A percentile compares a stretch with the other conserved stretches of the same genome.
Evolutionary conservation across 2,113 vertebrate genomes (phyloP).

Genomic region (Panthera leo): DNA sequence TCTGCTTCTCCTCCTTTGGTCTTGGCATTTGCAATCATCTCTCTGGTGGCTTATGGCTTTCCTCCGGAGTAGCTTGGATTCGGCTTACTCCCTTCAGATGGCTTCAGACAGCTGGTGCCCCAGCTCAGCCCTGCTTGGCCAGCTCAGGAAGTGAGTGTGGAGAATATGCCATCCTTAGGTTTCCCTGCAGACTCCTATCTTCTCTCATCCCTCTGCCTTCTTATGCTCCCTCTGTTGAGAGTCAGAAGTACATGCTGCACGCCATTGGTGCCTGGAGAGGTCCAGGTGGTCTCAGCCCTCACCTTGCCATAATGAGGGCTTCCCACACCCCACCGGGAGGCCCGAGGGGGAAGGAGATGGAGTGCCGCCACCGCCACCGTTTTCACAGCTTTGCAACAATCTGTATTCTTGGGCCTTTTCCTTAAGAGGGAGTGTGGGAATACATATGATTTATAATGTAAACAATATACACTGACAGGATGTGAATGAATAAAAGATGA

Average conservation of each 20-base stretch:
- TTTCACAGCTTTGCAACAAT: slow-evolving; percentile 48
- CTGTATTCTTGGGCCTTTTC: slow-evolving; percentile 65
- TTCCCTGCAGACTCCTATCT: not conserved
- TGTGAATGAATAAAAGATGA: slow-evolving; percentile 75
- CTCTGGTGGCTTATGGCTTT: not conserved
- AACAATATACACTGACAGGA: slow-evolving; percentile 72
- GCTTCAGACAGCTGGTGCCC: not conserved
- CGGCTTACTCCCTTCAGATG: not conserved
- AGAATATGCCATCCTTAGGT: not conserved
- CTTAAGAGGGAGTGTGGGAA: slow-evolving; percentile 59
- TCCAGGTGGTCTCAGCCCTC: not conserved
- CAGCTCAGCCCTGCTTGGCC: not conserved
- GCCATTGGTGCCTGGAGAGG: not conserved
- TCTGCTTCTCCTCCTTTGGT: not conserved
- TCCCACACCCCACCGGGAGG: not conserved
- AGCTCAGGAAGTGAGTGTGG: not conserved
- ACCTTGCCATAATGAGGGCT: not conserved
- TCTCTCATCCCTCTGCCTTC: not conserved
- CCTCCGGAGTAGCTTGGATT: not conserved
- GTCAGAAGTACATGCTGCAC: not conserved
- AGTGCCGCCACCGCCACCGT: not conserved
- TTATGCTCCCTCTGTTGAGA: not conserved
- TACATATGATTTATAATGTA: slow-evolving; percentile 74
- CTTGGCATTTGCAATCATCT: not conserved
- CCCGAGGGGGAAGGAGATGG: not conserved